phyloP scores from a whole-genome alignment of 2,888 invertebrate species.

The Callinectes sapidus region DNA sequence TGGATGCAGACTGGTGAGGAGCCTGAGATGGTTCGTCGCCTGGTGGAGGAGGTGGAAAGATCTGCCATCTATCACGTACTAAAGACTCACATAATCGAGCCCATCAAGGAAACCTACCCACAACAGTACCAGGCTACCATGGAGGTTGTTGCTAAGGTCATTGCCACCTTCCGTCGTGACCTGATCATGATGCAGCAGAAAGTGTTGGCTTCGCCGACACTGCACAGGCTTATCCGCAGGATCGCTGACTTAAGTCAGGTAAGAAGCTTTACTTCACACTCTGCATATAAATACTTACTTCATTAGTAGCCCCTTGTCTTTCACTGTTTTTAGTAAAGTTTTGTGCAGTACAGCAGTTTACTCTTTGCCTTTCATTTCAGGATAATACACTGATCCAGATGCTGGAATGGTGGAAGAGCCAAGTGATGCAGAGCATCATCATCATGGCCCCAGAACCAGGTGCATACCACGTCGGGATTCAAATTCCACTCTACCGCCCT shows the following conservation, averaged over 20 bases:
- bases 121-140: conserved; percentile 42
- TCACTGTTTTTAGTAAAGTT: not conserved
- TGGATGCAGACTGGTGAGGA: conserved; percentile 45
- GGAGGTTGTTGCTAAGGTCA: conserved; percentile 34
- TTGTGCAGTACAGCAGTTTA: not conserved
- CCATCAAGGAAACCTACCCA: conserved; percentile 23
- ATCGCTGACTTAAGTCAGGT: conserved; percentile 38
- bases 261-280: conserved; percentile 8
- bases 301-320: not conserved
- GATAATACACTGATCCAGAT: not conserved
- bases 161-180: conserved; percentile 9
- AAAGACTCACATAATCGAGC: conserved; percentile 21
- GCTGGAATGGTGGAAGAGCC: not conserved
- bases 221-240: not conserved
- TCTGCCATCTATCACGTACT: not conserved
- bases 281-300: not conserved
- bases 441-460: not conserved
- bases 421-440: not conserved
- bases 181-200: conserved; percentile 3
- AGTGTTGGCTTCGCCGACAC: not conserved
- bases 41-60: not conserved
- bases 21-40: conserved; percentile 21
- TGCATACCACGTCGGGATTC: not conserved
- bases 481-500: conserved; percentile 43
- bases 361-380: not conserved